A percentile compares a stretch with the other conserved stretches of the same genome.
phyloP scores from a whole-genome alignment of 1,140 invertebrate species.

The Camponotus floridanus region DNA sequence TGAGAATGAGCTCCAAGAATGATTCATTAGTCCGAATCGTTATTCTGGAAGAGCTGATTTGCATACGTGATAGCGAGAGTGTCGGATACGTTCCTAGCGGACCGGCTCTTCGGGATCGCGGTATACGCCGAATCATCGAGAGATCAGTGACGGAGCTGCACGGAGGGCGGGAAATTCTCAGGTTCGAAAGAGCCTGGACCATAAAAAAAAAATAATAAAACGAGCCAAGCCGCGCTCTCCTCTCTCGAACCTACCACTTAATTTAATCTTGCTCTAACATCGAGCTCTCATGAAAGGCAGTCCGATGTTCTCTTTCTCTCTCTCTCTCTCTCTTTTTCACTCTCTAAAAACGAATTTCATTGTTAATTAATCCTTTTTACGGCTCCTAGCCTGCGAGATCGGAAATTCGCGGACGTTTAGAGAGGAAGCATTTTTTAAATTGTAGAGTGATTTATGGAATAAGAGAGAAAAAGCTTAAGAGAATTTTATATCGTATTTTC shows the following conservation, averaged over 20 bases:
- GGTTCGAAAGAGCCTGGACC: slow-evolving; percentile 1
- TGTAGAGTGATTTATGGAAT: background rate
- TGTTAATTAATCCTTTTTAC: slow-evolving; percentile 24
- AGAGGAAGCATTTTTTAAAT: background rate
- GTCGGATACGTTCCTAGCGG: slow-evolving; percentile 10
- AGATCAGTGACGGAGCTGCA: slow-evolving; percentile 61
- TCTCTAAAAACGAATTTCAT: slow-evolving; percentile 12
- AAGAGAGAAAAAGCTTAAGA: background rate
- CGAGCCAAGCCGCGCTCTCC: slow-evolving; percentile 13
- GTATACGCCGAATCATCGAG: slow-evolving; percentile 41
- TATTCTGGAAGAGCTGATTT: slow-evolving; percentile 1
- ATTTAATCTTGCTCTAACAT: slow-evolving; percentile 57
- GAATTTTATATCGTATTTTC: background rate
- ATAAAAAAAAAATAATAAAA: slow-evolving; percentile 7
- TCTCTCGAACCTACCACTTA: slow-evolving; percentile 60
- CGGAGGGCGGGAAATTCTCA: slow-evolving; percentile 33
- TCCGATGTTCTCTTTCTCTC: background rate
- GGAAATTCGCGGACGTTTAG: slow-evolving; percentile 28
- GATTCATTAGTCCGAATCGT: background rate
- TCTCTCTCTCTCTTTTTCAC: background rate
- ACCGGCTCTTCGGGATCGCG: background rate
- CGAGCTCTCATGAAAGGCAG: slow-evolving; percentile 51
- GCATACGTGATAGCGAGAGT: slow-evolving; percentile 36
- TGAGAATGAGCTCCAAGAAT: background rate
- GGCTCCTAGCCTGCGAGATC: background rate